Base-by-base conservation (phyloP, 2,888 invertebrate genomes). In the Drosophila heteroneura region DNA sequence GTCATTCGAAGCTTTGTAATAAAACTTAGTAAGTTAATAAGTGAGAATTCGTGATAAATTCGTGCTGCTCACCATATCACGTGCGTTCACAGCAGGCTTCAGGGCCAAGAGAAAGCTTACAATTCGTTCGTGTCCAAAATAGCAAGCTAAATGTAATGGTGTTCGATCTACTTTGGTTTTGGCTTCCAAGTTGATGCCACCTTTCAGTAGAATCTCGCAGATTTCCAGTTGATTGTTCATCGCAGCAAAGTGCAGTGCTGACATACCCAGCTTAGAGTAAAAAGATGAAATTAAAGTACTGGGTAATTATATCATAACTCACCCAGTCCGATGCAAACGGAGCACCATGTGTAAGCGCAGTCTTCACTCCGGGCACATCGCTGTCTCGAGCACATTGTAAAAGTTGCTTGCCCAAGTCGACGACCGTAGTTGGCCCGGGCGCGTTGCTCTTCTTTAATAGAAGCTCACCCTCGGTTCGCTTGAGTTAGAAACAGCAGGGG, bases 281-380 rank as follows among this genome's bases (percentile, higher is more conserved):
- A 52, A 63, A 19, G 54, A 60, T 44, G 30, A 10, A 54, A 5
- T 35, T 14, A 30, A 16, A 49, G 4, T 19, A 22, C 39, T 7
- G 5, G 32, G 5, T 64, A 4, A 35, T 35, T 32, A 22, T 12
- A 12, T 16, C 19, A 16, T 12, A n/a, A 62, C 93, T 91, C 94
- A 98, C 98, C 98, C 98, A 98, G 93, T 98, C 98, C 4, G 98
- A 96, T 14, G 97, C 97, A 91, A 98, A 98, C 33, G 98, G 98
- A 56, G 98, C 98, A 57, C 98, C 98, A 93, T 96, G 96, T 35
- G 96, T 95, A 95, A 98, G 96, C 70, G 98, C 95, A 53, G 95
- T 95, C 70, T 96, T 95, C 30, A 98, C 97, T 79, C 95, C 95
- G 70, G 95, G 95, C 5, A 96, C 95, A 92, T 97, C 96, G 1